A percentile compares a stretch with the other conserved stretches of the same genome.
phyloP scores from a whole-genome alignment of 2,113 vertebrate genomes.

The Castor canadensis region DNA sequence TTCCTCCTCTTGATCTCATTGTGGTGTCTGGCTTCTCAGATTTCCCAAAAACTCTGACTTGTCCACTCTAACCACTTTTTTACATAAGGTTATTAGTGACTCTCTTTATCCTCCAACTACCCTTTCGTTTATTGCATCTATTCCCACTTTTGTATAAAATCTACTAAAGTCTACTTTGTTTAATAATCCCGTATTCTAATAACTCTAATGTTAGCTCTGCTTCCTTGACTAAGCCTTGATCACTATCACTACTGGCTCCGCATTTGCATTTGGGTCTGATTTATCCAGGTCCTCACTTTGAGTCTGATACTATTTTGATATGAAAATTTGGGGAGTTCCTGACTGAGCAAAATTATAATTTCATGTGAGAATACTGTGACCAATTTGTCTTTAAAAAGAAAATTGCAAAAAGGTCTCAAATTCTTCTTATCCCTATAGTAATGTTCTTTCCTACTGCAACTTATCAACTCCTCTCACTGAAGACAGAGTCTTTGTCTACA shows the following conservation, averaged over 20 bases:
- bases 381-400: background rate
- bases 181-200: background rate
- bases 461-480: background rate
- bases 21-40: background rate
- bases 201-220: background rate
- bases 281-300: background rate
- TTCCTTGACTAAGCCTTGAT: background rate
- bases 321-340: background rate
- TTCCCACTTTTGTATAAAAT: background rate
- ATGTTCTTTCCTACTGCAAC: background rate
- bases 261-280: background rate
- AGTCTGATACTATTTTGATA: background rate
- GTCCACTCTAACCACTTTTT: no score
- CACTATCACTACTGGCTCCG: background rate
- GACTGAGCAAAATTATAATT: background rate
- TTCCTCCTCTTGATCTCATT: background rate
- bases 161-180: background rate
- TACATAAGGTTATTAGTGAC: background rate
- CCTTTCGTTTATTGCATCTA: background rate
- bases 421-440: background rate
- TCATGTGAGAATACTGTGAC: background rate
- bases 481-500: background rate
- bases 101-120: background rate
- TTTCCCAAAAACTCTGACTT: background rate
- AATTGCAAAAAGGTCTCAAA: background rate